Percentiles rank a stretch among this genome's conserved stretches.
Conservation (phyloP, 2,888 invertebrate genomes). For the Alloplasta piceator region DNA sequence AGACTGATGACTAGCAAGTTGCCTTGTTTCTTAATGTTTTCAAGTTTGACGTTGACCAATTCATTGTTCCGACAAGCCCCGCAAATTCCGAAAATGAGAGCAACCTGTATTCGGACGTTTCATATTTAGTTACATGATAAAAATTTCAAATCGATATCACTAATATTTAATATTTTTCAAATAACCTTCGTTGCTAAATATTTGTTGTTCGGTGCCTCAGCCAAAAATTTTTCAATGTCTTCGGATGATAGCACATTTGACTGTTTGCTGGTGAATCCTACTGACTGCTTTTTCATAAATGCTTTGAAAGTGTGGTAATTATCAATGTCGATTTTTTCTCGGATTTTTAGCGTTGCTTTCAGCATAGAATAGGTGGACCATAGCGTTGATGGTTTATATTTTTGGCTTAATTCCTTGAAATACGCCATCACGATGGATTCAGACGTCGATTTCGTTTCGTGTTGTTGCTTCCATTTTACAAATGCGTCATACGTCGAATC, state of each 20-base stretch:
- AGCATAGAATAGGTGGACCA: no score
- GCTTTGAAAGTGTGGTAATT: no score
- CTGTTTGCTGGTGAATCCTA: no score
- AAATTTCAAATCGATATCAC: neutral
- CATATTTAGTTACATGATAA: neutral
- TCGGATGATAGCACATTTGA: no score
- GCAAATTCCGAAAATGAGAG: no score
- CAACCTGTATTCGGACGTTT: neutral
- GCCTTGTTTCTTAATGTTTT: conserved; percentile 39
- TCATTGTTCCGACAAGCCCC: conserved; percentile 37
- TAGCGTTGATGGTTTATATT: neutral
- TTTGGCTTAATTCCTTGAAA: neutral
- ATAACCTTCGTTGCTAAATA: neutral
- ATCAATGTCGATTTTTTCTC: neutral
- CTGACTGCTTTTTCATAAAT: no score
- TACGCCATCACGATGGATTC: conserved; percentile 1
- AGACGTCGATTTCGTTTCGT: neutral
- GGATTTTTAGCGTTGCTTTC: no score
- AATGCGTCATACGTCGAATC: neutral
- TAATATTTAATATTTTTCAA: neutral
- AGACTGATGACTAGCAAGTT: conserved; percentile 37
- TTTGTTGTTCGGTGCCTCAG: neutral
- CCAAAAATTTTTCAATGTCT: no score
- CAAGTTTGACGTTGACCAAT: conserved; percentile 42
- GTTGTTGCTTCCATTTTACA: neutral